Evolutionary conservation across 2,888 invertebrate genomes (phyloP).

Genomic region (Tachina lurida): DNA sequence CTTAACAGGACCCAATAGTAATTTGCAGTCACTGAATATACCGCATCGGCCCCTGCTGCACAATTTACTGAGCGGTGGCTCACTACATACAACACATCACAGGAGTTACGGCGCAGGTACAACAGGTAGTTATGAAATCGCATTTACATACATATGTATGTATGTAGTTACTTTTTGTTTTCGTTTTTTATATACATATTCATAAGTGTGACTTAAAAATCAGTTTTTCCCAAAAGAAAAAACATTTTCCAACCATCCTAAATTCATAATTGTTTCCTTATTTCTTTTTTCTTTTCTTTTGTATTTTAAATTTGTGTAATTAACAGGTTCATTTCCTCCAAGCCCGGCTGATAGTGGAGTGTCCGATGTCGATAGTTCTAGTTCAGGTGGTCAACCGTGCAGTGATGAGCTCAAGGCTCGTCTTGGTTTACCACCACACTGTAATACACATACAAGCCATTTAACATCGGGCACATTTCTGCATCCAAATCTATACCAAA

Average conservation of each 20-base stretch:
- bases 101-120: slow-evolving; percentile 83
- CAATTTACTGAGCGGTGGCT: slow-evolving; percentile 82
- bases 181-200: slow-evolving; percentile 30
- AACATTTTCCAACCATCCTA: slow-evolving; percentile 3
- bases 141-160: neutral
- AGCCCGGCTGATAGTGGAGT: slow-evolving; percentile 99
- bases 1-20: slow-evolving; percentile 74
- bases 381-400: slow-evolving; percentile 88
- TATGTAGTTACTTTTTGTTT: neutral
- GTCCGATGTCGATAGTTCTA: slow-evolving; percentile 97
- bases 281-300: slow-evolving; percentile 41
- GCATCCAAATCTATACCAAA: slow-evolving; percentile 88
- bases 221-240: neutral
- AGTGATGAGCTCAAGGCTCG: slow-evolving; percentile 93
- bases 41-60: slow-evolving; percentile 82
- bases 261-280: slow-evolving; percentile 30
- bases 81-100: slow-evolving; percentile 83
- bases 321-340: slow-evolving; percentile 94
- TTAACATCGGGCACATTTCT: slow-evolving; percentile 84
- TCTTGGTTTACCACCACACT: slow-evolving; percentile 88
- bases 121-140: slow-evolving; percentile 79
- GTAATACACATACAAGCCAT: slow-evolving; percentile 78
- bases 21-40: slow-evolving; percentile 80
- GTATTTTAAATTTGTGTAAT: slow-evolving; percentile 34
- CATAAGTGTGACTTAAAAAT: neutral